These are phyloP conservation scores for Bombus turneri DNA, from an alignment of 1,140 invertebrate species.

Conservation along the genomic window DNA sequence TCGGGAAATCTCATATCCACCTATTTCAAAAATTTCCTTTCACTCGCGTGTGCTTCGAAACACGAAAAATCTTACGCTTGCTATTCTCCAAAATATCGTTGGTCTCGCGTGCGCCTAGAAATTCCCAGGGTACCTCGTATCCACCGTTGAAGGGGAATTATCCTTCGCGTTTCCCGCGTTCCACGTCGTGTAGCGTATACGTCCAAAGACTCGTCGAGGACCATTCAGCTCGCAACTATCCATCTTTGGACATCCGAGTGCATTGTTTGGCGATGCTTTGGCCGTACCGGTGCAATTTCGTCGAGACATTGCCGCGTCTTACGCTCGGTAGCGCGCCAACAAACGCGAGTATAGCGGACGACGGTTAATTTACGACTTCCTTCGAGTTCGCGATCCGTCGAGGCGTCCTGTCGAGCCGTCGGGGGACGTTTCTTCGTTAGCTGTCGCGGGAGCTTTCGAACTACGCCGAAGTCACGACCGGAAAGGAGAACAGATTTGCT, in stretches of 20 bases:
- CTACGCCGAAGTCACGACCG: background rate
- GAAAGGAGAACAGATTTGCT: background rate
- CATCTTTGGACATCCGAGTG: slow-evolving; percentile 10
- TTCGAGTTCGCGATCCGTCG: background rate
- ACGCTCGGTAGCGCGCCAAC: background rate
- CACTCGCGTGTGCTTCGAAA: background rate
- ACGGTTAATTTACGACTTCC: slow-evolving; percentile 33
- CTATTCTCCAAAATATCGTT: background rate
- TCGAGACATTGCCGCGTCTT: slow-evolving; percentile 5
- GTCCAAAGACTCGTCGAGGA: background rate
- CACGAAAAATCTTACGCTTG: no score
- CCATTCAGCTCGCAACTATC: slow-evolving; percentile 7
- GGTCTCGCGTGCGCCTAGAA: no score
- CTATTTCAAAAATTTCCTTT: background rate
- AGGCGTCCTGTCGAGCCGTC: background rate
- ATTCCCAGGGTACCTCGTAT: background rate
- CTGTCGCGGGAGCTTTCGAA: background rate
- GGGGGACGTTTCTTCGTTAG: background rate
- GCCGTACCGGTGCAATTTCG: slow-evolving; percentile 1
- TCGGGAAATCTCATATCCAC: background rate
- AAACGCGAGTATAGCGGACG: background rate
- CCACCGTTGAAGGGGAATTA: no score
- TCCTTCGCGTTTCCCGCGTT: background rate
- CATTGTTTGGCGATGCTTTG: slow-evolving; percentile 3
- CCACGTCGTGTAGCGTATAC: no score